Conservation (phyloP, 2,888 invertebrate species). For the Hemicrepidius hirtus region DNA sequence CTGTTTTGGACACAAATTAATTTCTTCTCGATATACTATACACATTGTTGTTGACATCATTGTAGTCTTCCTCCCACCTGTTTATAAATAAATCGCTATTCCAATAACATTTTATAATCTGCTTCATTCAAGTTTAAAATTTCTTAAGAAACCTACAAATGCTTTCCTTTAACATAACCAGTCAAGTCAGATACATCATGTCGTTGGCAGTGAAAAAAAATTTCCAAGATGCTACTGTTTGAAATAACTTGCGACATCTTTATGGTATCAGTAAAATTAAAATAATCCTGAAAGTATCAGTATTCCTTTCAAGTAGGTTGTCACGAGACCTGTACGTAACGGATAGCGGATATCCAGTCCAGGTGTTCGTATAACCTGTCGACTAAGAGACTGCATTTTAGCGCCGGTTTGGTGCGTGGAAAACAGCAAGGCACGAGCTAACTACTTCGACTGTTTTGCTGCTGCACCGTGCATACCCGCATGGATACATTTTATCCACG, state of each 20-base stretch:
- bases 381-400: conserved; percentile 18
- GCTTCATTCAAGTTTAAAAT: too few species aligned
- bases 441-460: conserved; percentile 15
- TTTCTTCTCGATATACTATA: background rate
- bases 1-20: conserved; percentile 2
- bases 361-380: conserved; percentile 44
- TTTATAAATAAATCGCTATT: background rate
- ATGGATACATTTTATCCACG: conserved; percentile 32
- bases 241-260: background rate
- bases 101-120: background rate
- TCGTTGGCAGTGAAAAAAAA: background rate
- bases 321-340: conserved; percentile 33
- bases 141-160: too few species aligned
- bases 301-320: conserved; percentile 18
- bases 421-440: conserved; percentile 40
- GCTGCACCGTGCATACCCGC: conserved; percentile 20
- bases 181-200: background rate
- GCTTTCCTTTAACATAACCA: too few species aligned
- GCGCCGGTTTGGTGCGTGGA: conserved; percentile 32
- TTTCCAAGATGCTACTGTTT: background rate
- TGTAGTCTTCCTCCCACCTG: background rate
- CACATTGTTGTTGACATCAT: background rate
- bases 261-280: conserved; percentile 2
- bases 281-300: conserved; percentile 13
- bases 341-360: conserved; percentile 44